A percentile compares a stretch with the other conserved stretches of the same genome.
phyloP scores from a whole-genome alignment of 2,113 vertebrate genomes.

The Glaucomys volans region DNA sequence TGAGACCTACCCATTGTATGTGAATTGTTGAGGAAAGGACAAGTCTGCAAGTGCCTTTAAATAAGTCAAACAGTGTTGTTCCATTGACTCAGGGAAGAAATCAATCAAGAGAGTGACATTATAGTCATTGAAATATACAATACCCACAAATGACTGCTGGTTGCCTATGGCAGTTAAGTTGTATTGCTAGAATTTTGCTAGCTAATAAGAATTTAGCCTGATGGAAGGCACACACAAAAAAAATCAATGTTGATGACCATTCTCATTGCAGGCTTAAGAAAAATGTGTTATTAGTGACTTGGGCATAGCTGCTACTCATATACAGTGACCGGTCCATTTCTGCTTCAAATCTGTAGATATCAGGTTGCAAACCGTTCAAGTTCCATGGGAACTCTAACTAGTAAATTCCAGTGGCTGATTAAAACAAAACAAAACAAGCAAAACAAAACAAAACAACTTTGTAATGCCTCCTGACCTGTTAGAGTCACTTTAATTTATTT shows the following conservation, averaged over 20 bases:
- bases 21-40: background rate
- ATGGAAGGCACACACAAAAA: conserved; percentile 56
- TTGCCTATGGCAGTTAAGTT: background rate
- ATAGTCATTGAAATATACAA: background rate
- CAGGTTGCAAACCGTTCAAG: background rate
- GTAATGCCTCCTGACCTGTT: background rate
- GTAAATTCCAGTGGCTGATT: background rate
- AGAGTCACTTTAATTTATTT: background rate
- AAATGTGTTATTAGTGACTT: conserved; percentile 38
- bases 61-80: background rate
- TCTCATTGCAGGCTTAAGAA: conserved; percentile 39
- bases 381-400: background rate
- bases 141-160: background rate
- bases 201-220: conserved; percentile 44
- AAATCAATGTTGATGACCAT: conserved; percentile 43
- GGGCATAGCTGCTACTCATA: background rate
- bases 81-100: background rate
- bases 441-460: background rate
- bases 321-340: background rate
- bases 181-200: background rate
- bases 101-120: background rate
- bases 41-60: background rate
- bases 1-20: rapidly evolving
- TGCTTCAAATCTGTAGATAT: conserved; percentile 41
- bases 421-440: too few relatives aligned